phyloP scores from a whole-genome alignment of 2,113 vertebrate species.

The Hystrix brachyura region DNA sequence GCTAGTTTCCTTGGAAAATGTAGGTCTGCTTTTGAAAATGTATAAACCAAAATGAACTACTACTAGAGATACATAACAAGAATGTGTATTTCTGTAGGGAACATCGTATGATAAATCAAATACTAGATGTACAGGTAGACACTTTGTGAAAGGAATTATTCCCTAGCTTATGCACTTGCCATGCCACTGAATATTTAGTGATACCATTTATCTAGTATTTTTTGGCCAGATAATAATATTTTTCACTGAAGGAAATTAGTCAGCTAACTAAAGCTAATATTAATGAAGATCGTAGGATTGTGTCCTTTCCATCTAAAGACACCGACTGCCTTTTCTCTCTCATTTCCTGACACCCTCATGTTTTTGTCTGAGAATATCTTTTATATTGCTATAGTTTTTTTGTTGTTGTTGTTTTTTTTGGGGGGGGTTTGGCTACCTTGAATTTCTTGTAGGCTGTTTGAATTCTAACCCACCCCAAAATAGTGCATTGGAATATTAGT shows the following conservation, averaged over 20 bases:
- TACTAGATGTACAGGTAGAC: not conserved
- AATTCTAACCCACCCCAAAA: not conserved
- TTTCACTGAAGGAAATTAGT: not conserved
- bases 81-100: not conserved
- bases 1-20: not conserved
- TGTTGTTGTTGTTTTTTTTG: not conserved
- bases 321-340: not conserved
- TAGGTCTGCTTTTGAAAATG: not conserved
- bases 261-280: not conserved
- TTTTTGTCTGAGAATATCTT: not conserved
- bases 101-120: not conserved
- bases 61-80: not conserved
- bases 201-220: not conserved
- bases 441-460: not conserved
- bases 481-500: not conserved
- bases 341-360: not conserved
- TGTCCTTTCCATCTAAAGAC: not conserved
- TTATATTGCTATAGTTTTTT: not conserved
- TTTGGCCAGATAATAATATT: not conserved
- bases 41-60: not conserved
- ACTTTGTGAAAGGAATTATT: not conserved
- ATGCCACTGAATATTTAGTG: not conserved
- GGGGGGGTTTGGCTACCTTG: not conserved
- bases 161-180: not conserved
- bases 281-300: not conserved